These are phyloP conservation scores for Dryobota labecula DNA, from an alignment of 2,888 invertebrate species.

Conservation along the genomic window DNA sequence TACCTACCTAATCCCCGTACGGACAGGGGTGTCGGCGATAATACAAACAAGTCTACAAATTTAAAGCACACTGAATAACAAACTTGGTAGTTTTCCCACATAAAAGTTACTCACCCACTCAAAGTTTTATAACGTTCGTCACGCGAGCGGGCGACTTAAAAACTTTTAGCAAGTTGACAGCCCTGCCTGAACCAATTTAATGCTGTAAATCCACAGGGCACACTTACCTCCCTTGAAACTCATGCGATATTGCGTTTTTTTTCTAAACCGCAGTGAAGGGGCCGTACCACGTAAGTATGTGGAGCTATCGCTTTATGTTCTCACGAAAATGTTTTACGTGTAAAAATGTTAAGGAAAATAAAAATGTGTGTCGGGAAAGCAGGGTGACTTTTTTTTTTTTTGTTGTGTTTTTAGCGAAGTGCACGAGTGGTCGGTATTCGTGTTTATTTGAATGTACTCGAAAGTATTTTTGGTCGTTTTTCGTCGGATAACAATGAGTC, in stretches of 20 bases:
- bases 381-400: constrained; percentile 63
- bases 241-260: constrained; percentile 90
- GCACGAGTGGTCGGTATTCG: constrained; percentile 32
- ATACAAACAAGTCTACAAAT: constrained; percentile 69
- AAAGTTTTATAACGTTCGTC: constrained; percentile 73
- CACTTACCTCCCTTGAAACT: constrained; percentile 87
- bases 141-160: constrained; percentile 74
- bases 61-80: constrained; percentile 67
- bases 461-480: constrained; percentile 9
- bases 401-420: constrained; percentile 56
- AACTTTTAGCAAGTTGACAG: constrained; percentile 78
- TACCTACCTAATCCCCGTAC: constrained; percentile 20
- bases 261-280: constrained; percentile 83
- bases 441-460: constrained; percentile 34
- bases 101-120: constrained; percentile 69
- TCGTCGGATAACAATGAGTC: background rate
- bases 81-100: constrained; percentile 67
- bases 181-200: constrained; percentile 87
- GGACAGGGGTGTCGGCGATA: constrained; percentile 45
- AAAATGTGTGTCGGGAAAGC: constrained; percentile 64
- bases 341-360: constrained; percentile 71
- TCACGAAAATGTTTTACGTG: constrained; percentile 76
- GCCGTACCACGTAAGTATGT: constrained; percentile 67
- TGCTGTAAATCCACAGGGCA: constrained; percentile 89
- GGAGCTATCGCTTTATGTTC: constrained; percentile 75